A percentile compares a stretch with the other conserved stretches of the same genome.
Conservation (phyloP, 2,888 invertebrate genomes). For the Trachelus tabidus region DNA sequence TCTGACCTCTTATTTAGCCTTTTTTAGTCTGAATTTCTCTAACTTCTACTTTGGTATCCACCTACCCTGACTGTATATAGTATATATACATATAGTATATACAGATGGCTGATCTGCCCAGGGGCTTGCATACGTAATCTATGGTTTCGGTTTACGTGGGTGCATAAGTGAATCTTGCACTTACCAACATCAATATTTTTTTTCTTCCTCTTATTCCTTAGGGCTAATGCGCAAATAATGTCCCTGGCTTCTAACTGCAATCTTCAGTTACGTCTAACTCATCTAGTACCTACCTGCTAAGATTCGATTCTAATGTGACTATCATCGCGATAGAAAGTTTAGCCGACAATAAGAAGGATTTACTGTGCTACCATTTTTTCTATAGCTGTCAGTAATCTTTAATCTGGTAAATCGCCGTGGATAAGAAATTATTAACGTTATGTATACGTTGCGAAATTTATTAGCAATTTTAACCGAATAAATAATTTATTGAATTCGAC, state of each 20-base stretch:
- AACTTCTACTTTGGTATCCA: slow-evolving; percentile 9
- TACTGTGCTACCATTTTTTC: neutral
- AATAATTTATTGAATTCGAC: no score
- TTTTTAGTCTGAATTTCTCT: neutral
- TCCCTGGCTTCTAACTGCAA: neutral
- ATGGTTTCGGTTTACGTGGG: slow-evolving; percentile 17
- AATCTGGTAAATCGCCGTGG: neutral
- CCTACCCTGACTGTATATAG: neutral
- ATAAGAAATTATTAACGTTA: no score
- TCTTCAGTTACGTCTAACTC: neutral
- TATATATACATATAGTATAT: neutral
- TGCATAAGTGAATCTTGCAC: slow-evolving; percentile 23
- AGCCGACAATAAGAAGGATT: neutral
- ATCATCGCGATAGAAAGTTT: neutral
- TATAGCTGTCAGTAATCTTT: neutral
- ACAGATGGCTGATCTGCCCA: slow-evolving; percentile 12
- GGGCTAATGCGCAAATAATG: neutral
- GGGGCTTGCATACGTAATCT: slow-evolving; percentile 16
- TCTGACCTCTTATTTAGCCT: neutral
- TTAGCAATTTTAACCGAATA: no score
- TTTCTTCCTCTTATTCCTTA: neutral
- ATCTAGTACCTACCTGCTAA: neutral
- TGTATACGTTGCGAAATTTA: no score
- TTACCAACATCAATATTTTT: neutral
- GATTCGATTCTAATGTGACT: neutral